Evolutionary conservation across 1,140 invertebrate genomes (phyloP).

Genomic region (Ooceraea biroi): DNA sequence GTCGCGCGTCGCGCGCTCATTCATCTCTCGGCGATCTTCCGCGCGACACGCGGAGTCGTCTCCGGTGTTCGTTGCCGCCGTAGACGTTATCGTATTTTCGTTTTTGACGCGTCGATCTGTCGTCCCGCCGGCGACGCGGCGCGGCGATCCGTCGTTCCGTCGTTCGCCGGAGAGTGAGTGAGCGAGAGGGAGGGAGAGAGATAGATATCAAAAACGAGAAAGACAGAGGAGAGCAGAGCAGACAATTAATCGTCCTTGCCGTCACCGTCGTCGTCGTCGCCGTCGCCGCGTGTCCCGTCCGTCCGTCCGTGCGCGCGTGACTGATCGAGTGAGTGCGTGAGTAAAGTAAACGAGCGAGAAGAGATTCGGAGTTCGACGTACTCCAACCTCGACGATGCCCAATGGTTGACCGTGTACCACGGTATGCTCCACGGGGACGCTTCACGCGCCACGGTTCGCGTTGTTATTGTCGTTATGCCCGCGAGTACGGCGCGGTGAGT

Average conservation of each 20-base stretch:
- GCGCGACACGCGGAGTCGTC: not conserved
- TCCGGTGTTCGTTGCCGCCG: not conserved
- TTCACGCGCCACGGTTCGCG: conserved; percentile 79
- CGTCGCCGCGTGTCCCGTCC: conserved; percentile 76
- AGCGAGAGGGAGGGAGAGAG: conserved; percentile 26
- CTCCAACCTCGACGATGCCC: conserved; percentile 80
- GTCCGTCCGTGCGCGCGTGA: conserved; percentile 22
- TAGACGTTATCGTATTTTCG: not conserved
- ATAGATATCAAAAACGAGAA: not conserved
- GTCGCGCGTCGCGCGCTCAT: conserved; percentile 28
- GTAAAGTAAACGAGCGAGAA: conserved; percentile 45
- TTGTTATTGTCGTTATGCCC: conserved; percentile 76
- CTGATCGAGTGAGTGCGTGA: conserved; percentile 54
- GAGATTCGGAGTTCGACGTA: conserved; percentile 71
- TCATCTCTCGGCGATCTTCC: not conserved
- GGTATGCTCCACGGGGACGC: conserved; percentile 82
- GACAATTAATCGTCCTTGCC: conserved; percentile 19
- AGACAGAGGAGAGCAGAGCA: not conserved
- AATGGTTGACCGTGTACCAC: conserved; percentile 83
- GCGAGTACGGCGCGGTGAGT: conserved; percentile 69
- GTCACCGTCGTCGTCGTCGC: conserved; percentile 55
- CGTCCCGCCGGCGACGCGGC: conserved; percentile 53
- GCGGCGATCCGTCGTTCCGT: conserved; percentile 18
- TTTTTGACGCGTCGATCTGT: conserved; percentile 12
- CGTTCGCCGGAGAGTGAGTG: conserved; percentile 3